Base-by-base conservation (phyloP, 1,140 invertebrate genomes). In the Drosophila tropicalis region DNA sequence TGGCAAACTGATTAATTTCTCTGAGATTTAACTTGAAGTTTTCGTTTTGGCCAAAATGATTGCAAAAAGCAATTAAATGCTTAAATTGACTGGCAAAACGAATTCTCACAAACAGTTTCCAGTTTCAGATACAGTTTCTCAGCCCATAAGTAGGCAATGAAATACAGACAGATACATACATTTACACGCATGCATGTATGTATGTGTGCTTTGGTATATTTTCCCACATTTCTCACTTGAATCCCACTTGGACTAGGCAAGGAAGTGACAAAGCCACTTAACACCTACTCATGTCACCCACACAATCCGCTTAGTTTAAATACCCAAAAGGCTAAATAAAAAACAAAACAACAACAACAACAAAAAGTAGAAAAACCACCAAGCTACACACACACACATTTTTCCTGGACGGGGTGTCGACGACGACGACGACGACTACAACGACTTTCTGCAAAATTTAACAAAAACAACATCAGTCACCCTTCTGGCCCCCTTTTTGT, bases 271-370 rank as follows among this genome's bases (percentile, higher is more conserved):
- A 77, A 84, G 81, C 84, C 84, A 90, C 84, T 89, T 89, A 89
- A 89, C 85, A 89, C 85, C 84, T 83, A 90, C 84, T 90, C 85
- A 90, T 89, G 84, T 89, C 85, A 90, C 84, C 72, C 81, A 89
- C 77, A 78, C 81, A 89, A 89, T 89, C 84, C 84, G 85, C 85
- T 89, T 89, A 89, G 85, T 81, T 89, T 89, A 89, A 89, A 89
- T 89, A 90, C 85, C 85, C 84, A 87, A 89, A 89, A 89, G 84
- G 83, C 84, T 80, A 83, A 89, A 87, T 68, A 82, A 82, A 68
- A 71, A 63, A 44, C 58, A 82, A 82, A 75, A 72, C 76, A 69
- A 67, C 75, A 67, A 75, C 17, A 51, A 83, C 72, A 82, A 82
- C 81, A 83, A 79, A 70, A 73, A 63, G 69, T 71, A 74, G 67